Evolutionary conservation across 1,140 invertebrate genomes (phyloP).

Genomic region (Lasioglossum baleicum): DNA sequence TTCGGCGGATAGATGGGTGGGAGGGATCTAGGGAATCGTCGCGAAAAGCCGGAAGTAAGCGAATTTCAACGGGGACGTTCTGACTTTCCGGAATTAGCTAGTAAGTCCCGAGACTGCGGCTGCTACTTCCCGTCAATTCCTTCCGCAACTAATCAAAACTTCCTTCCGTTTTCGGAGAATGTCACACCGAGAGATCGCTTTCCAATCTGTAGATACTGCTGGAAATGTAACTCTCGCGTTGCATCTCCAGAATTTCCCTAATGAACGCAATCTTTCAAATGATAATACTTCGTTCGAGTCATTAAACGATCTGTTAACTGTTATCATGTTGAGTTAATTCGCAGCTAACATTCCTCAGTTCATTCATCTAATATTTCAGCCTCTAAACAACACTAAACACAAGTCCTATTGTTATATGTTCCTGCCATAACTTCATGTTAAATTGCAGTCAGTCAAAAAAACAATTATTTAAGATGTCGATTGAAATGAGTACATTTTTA

Average conservation of each 20-base stretch:
- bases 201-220: constrained; percentile 45
- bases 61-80: constrained; percentile 45
- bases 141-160: constrained; percentile 71
- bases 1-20: neutral
- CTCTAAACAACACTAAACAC: too few relatives aligned
- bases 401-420: too few relatives aligned
- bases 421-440: too few relatives aligned
- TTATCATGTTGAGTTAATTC: too few relatives aligned
- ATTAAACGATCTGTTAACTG: too few relatives aligned
- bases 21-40: neutral
- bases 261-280: neutral
- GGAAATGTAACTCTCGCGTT: neutral
- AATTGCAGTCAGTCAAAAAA: too few relatives aligned
- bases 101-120: constrained; percentile 16
- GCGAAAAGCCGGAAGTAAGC: constrained; percentile 45
- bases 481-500: too few relatives aligned
- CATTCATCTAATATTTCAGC: too few relatives aligned
- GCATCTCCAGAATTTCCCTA: neutral
- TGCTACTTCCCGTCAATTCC: constrained; percentile 61
- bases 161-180: constrained; percentile 55
- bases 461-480: too few relatives aligned
- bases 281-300: neutral
- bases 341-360: too few relatives aligned
- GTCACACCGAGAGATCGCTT: constrained; percentile 34
- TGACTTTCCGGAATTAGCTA: constrained; percentile 65